phyloP scores from a whole-genome alignment of 1,140 invertebrate genomes.

The Fopius arisanus region DNA sequence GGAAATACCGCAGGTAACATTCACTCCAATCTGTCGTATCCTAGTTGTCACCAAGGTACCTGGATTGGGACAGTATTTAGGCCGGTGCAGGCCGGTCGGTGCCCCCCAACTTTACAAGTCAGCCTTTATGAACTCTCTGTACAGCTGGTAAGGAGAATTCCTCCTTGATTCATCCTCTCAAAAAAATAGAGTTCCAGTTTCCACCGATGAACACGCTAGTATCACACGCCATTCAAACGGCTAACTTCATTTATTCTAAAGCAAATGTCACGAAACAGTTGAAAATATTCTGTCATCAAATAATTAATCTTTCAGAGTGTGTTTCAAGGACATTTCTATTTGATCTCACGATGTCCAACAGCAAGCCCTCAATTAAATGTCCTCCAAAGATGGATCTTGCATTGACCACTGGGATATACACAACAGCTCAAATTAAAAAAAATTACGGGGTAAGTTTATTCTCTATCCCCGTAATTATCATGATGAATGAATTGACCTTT shows the following conservation, averaged over 20 bases:
- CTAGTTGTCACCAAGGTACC: neutral
- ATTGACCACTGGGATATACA: neutral
- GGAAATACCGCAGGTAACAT: neutral
- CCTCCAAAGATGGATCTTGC: neutral
- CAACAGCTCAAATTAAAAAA: neutral
- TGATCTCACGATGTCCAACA: neutral
- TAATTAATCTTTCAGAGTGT: neutral
- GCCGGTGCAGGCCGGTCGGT: neutral
- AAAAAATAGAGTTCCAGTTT: no score
- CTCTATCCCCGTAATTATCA: neutral
- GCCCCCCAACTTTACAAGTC: neutral
- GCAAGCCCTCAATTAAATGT: neutral
- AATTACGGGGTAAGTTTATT: neutral
- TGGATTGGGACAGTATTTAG: neutral
- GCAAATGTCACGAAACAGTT: no score
- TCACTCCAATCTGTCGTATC: neutral
- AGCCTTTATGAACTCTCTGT: no score
- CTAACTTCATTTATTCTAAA: no score
- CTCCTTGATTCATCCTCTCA: no score
- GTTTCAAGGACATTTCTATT: neutral
- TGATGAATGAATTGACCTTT: neutral
- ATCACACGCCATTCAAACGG: neutral
- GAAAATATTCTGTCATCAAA: neutral
- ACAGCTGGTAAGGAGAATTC: no score
- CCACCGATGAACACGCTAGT: no score